A percentile compares a stretch with the other conserved stretches of the same genome.
phyloP scores from a whole-genome alignment of 1,140 invertebrate genomes.

The Ips typographus region DNA sequence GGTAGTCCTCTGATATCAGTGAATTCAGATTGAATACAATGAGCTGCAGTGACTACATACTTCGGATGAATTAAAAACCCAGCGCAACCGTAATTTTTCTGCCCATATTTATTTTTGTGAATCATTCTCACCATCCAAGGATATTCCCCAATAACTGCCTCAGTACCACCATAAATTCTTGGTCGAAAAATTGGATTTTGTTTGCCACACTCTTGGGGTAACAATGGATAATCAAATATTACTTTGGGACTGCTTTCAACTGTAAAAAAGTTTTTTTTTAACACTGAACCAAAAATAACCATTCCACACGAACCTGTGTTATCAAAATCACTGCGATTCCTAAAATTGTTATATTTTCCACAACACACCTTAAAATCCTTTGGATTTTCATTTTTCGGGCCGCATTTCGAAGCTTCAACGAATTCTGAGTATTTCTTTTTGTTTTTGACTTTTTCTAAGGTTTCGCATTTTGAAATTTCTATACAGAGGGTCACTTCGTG shows the following conservation, averaged over 20 bases:
- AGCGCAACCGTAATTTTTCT: conserved; percentile 52
- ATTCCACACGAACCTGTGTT: neutral
- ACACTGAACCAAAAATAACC: too few relatives aligned
- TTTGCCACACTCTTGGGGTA: conserved; percentile 44
- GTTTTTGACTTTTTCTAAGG: conserved; percentile 20
- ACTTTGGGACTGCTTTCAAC: neutral
- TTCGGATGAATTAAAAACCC: conserved; percentile 55
- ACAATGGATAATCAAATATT: conserved; percentile 8
- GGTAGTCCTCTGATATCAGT: conserved; percentile 30
- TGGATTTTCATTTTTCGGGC: conserved; percentile 37
- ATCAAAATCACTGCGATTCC: conserved; percentile 9
- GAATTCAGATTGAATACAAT: conserved; percentile 51
- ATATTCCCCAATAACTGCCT: conserved; percentile 57
- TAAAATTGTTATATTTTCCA: conserved; percentile 34
- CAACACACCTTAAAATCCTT: conserved; percentile 44
- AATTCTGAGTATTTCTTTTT: conserved; percentile 36
- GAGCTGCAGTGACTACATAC: conserved; percentile 60
- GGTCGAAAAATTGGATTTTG: conserved; percentile 39
- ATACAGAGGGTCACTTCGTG: conserved; percentile 39
- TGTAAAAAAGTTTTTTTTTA: conserved; percentile 8
- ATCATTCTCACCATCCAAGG: conserved; percentile 53
- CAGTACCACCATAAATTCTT: conserved; percentile 47
- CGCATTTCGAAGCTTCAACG: conserved; percentile 41
- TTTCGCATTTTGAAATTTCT: conserved; percentile 40
- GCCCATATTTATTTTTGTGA: conserved; percentile 39